These are phyloP conservation scores for Sinella curviseta DNA, from an alignment of 1,140 invertebrate species.

Conservation along the genomic window DNA sequence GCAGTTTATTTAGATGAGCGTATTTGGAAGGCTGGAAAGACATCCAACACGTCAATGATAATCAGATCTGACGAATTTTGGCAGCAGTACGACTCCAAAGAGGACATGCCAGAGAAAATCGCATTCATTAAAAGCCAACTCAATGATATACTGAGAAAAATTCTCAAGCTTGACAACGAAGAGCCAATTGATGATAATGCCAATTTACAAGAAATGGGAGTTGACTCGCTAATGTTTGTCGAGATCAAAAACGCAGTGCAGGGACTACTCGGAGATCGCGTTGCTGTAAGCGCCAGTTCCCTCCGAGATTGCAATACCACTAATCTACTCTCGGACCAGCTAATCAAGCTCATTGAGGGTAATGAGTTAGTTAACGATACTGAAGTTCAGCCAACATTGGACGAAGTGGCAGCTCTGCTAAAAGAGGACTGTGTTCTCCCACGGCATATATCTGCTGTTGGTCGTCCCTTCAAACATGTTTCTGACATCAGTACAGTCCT, in stretches of 20 bases:
- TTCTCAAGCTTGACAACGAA: neutral
- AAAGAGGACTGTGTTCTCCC: neutral
- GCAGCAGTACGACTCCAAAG: slow-evolving; percentile 2
- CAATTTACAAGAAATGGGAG: slow-evolving; percentile 12
- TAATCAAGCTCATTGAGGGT: neutral
- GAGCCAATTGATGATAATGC: neutral
- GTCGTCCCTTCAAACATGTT: neutral
- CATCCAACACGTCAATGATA: neutral
- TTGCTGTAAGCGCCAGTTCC: neutral
- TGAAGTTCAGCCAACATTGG: neutral
- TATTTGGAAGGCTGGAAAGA: neutral
- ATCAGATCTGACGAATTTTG: slow-evolving; percentile 13
- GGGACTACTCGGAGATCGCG: neutral
- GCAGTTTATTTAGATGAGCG: neutral
- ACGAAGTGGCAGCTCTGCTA: neutral
- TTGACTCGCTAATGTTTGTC: neutral
- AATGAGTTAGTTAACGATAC: neutral
- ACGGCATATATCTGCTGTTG: neutral
- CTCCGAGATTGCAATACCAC: neutral
- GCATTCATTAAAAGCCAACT: neutral
- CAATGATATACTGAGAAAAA: slow-evolving; percentile 2
- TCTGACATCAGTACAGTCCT: neutral
- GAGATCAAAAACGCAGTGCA: slow-evolving; percentile 1
- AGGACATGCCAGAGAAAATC: neutral
- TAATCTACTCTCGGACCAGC: neutral